These are phyloP conservation scores for Tipula unca DNA, from an alignment of 2,888 invertebrate genomes.

Conservation along the genomic window DNA sequence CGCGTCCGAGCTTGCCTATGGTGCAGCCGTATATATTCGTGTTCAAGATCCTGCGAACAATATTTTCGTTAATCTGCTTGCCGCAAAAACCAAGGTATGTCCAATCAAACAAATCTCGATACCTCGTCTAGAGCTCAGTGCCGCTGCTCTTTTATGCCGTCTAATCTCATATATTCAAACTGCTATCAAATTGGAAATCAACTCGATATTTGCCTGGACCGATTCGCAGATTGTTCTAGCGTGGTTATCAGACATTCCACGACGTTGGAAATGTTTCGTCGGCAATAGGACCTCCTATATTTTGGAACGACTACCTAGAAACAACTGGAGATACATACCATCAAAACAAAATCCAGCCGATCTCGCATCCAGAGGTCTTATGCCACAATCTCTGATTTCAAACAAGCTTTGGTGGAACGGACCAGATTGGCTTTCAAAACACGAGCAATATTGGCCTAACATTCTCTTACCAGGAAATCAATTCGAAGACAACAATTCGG, in stretches of 20 bases:
- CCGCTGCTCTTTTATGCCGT: not conserved
- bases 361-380: not conserved
- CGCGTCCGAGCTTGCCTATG: not conserved
- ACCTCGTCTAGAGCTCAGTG: not conserved
- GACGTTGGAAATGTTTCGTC: too few relatives aligned
- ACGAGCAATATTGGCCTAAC: not conserved
- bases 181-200: not conserved
- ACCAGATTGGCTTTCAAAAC: not conserved
- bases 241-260: not conserved
- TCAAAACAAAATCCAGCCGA: not conserved
- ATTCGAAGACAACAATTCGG: not conserved
- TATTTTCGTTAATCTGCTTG: not conserved
- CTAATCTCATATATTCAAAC: not conserved
- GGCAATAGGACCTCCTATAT: too few relatives aligned
- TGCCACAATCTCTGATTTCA: not conserved
- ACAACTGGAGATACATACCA: not conserved
- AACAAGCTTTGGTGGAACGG: too few relatives aligned
- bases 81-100: not conserved
- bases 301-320: too few relatives aligned
- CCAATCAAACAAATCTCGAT: not conserved
- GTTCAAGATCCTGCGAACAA: not conserved
- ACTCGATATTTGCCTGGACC: not conserved
- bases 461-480: not conserved
- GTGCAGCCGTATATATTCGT: not conserved
- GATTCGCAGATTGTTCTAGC: not conserved